Conservation (phyloP, 2,797 vertebrate genomes). For the Dendrocincla fuliginosa region DNA sequence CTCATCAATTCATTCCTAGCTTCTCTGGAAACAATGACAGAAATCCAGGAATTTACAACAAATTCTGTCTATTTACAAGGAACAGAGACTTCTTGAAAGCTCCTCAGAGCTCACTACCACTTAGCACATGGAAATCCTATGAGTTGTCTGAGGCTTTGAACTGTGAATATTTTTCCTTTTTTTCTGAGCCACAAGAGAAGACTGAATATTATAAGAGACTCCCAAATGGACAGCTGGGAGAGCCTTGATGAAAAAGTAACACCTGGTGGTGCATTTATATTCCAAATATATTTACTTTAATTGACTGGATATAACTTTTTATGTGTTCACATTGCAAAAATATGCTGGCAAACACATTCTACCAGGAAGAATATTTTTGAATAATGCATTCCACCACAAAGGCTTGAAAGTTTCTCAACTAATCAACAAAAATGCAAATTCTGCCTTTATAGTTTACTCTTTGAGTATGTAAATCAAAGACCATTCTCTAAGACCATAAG, state of each 20-base stretch:
- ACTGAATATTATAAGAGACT: neutral
- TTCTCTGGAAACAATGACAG: neutral
- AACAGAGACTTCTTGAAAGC: neutral
- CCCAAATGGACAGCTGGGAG: neutral
- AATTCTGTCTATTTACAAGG: neutral
- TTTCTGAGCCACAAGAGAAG: neutral
- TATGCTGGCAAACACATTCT: neutral
- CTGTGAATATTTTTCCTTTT: neutral
- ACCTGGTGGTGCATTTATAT: neutral
- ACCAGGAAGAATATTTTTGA: neutral
- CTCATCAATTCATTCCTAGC: neutral
- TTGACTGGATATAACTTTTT: neutral
- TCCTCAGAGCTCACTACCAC: neutral
- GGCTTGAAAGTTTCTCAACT: neutral
- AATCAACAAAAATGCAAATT: neutral
- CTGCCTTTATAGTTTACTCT: neutral
- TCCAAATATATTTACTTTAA: neutral
- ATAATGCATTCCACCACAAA: neutral
- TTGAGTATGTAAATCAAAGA: neutral
- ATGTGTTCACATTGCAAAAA: neutral
- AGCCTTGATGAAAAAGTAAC: neutral
- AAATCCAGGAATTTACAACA: neutral
- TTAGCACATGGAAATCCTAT: neutral
- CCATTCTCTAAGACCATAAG: neutral
- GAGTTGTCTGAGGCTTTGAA: neutral